Conservation (phyloP, 2,797 vertebrate species). For the Hapalemur alaotrensis region DNA sequence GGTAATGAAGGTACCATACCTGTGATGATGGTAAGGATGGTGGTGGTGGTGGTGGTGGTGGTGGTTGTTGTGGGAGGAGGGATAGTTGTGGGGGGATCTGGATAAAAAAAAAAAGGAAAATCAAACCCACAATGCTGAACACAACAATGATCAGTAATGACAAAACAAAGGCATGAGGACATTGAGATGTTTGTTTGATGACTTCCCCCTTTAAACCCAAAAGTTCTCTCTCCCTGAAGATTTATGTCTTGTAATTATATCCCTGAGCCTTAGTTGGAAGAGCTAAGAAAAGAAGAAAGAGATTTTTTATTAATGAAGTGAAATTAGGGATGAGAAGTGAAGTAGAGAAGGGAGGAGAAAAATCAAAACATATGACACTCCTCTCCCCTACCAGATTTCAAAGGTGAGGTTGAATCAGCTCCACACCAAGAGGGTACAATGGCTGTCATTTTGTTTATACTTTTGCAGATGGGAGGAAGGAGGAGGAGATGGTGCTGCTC, state of each 20-base stretch:
- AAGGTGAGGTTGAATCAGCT: conserved; percentile 42
- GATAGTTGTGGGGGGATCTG: conserved; percentile 99
- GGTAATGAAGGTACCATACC: conserved; percentile 95
- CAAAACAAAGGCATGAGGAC: conserved; percentile 80
- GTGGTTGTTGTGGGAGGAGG: conserved; percentile 93
- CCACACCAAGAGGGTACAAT: conserved; percentile 9
- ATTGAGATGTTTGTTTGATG: conserved; percentile 62
- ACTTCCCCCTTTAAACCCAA: conserved; percentile 12
- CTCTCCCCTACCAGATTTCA: conserved; percentile 34
- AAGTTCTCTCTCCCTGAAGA: conserved; percentile 30
- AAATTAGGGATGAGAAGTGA: conserved; percentile 66
- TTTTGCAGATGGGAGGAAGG: neutral
- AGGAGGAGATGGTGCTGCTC: conserved; percentile 79
- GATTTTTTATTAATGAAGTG: conserved; percentile 77
- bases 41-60: conserved; percentile 90
- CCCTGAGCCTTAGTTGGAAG: conserved; percentile 22
- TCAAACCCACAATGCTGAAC: conserved; percentile 88
- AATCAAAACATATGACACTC: neutral
- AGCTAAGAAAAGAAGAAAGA: conserved; percentile 69
- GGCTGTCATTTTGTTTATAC: neutral
- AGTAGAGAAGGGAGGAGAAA: conserved; percentile 64
- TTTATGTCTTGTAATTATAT: neutral
- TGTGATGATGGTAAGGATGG: conserved; percentile 94
- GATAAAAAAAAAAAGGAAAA: conserved; percentile 96
- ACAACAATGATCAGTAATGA: conserved; percentile 85